Evolutionary conservation across 2,797 vertebrate species (phyloP), one percentile per base, ranked within the genome.

Genomic region (Molossus molossus): DNA sequence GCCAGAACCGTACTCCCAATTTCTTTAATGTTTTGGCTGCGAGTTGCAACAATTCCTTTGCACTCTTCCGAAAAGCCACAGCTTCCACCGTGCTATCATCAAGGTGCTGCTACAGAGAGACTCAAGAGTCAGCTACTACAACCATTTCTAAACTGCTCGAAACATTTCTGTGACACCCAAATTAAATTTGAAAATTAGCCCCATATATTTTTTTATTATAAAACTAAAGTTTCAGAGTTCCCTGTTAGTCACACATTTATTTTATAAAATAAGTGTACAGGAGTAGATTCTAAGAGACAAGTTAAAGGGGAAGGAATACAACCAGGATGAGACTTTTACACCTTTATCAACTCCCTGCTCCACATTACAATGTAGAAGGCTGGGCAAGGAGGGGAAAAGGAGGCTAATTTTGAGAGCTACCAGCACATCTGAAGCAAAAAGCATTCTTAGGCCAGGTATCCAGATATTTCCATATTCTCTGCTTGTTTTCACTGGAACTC

Each of bases 1-100:
- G 98, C 99, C 99, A 99, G 98, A 99, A 99, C 0, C 97, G 99
- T 20, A 99, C 92, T 65, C 98, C 96, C 20, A 99, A 98, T 3
- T 60, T 97, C 37, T 97, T 97, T 12, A 99, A 98, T 0, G 98
- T 99, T 92, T 95, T 96, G 60, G 99, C 98, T 6, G 99, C 98
- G 23, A 99, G 92, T 48, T 98, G 99, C 81, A 99, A 98, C 94
- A 99, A 97, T 2, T 98, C 98, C 97, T 99, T 99, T 27, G 99
- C 99, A 91, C 98, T 99, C 98, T 98, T 99, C 62, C 98, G 98
- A 91, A 99, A 99, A 33, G 99, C 98, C 94, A 99, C 96, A 0
- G 99, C 99, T 0, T 99, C 98, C 1, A 98, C 97, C 25, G 99
- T 99, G 0, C 98, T 97, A 96, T 99, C 99, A 9, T 99, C 99